These are phyloP conservation scores for Melangyna quadrimaculata DNA, from an alignment of 2,888 invertebrate genomes.

Conservation along the genomic window DNA sequence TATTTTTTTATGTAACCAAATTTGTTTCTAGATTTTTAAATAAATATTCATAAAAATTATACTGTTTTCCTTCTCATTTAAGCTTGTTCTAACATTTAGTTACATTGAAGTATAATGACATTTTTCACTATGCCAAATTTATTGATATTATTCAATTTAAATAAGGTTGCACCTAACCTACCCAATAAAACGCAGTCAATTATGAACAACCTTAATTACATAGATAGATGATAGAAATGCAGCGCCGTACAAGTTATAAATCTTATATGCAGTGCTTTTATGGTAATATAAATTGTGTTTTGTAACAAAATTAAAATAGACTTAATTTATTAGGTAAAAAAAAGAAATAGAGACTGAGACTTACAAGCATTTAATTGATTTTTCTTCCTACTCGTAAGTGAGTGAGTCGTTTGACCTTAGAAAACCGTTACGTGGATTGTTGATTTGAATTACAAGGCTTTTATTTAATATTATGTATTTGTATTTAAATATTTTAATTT, in stretches of 20 bases:
- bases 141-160: background rate
- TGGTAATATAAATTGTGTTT: conserved; percentile 41
- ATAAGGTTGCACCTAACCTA: background rate
- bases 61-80: background rate
- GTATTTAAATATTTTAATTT: no score
- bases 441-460: conserved; percentile 46
- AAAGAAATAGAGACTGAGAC: background rate
- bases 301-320: background rate
- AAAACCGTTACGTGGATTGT: conserved; percentile 33
- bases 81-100: background rate
- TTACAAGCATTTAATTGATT: background rate
- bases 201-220: conserved; percentile 11
- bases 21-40: no score
- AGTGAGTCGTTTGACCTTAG: conserved; percentile 43
- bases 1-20: no score
- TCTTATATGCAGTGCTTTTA: conserved; percentile 28
- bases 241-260: background rate
- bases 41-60: background rate
- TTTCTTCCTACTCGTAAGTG: background rate
- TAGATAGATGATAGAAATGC: background rate
- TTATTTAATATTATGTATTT: background rate
- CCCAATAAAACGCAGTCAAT: background rate
- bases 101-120: background rate
- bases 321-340: background rate
- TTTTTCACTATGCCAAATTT: background rate